Evolutionary conservation across 2,888 invertebrate species (phyloP).

Genomic region (Bombyx huttoni): DNA sequence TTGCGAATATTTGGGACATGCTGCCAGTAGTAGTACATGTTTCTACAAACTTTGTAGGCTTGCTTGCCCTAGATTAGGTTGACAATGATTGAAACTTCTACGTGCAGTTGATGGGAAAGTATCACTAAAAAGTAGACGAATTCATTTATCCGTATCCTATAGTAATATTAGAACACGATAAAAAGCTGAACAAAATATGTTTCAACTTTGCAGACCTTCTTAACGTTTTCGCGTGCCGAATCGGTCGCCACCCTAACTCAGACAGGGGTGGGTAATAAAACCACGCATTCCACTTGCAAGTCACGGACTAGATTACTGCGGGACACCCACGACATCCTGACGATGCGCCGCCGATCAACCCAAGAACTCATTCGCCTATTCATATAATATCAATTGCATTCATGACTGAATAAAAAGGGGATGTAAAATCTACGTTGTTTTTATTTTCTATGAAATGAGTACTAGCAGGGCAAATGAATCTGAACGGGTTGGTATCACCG

Average conservation of each 20-base stretch:
- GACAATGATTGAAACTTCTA: no score
- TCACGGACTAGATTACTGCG: constrained; percentile 67
- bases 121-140: no score
- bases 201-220: not conserved
- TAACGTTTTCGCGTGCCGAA: not conserved
- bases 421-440: no score
- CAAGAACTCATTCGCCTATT: constrained; percentile 6
- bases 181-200: not conserved
- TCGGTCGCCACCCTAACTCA: constrained; percentile 3
- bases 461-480: no score
- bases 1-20: no score
- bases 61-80: no score
- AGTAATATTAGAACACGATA: not conserved
- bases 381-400: constrained; percentile 3
- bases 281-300: constrained; percentile 62
- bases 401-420: not conserved
- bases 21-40: no score
- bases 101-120: no score
- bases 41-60: no score
- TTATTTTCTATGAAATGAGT: no score
- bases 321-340: constrained; percentile 36
- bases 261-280: constrained; percentile 45
- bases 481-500: no score
- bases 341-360: constrained; percentile 40
- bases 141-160: no score